Evolutionary conservation across 2,888 invertebrate species (phyloP).

Genomic region (Drosophila diplacantha): DNA sequence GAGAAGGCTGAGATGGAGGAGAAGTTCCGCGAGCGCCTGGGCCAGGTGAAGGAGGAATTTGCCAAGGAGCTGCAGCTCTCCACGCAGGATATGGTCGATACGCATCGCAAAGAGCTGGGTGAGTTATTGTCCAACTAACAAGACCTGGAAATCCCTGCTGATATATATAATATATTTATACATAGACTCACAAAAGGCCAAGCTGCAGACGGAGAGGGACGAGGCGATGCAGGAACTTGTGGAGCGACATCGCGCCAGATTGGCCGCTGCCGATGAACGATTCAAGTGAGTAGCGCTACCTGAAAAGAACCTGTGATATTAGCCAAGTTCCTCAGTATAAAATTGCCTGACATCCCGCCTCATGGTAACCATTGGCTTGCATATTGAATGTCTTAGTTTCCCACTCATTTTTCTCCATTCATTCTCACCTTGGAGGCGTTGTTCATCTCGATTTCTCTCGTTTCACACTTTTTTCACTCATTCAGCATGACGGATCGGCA

Average conservation of each 20-base stretch:
- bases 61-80: conserved; percentile 74
- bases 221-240: conserved; percentile 80
- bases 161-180: neutral
- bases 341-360: neutral
- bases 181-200: conserved; percentile 79
- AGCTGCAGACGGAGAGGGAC: conserved; percentile 80
- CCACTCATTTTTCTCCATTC: conserved; percentile 2
- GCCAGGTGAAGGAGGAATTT: conserved; percentile 77
- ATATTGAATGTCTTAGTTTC: conserved; percentile 23
- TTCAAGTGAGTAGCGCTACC: conserved; percentile 77
- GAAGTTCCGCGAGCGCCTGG: conserved; percentile 83
- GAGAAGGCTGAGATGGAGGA: conserved; percentile 86
- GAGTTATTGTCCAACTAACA: conserved; percentile 11
- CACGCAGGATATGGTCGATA: conserved; percentile 82
- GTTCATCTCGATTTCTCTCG: conserved; percentile 42
- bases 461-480: conserved; percentile 37
- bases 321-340: neutral
- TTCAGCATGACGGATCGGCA: conserved; percentile 59
- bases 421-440: conserved; percentile 18
- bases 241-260: conserved; percentile 79
- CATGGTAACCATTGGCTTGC: conserved; percentile 1
- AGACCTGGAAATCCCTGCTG: fast-evolving
- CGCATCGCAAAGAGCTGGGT: conserved; percentile 85
- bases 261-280: conserved; percentile 76
- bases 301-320: neutral